phyloP scores from a whole-genome alignment of 2,113 vertebrate species.

The Apteryx mantelli region DNA sequence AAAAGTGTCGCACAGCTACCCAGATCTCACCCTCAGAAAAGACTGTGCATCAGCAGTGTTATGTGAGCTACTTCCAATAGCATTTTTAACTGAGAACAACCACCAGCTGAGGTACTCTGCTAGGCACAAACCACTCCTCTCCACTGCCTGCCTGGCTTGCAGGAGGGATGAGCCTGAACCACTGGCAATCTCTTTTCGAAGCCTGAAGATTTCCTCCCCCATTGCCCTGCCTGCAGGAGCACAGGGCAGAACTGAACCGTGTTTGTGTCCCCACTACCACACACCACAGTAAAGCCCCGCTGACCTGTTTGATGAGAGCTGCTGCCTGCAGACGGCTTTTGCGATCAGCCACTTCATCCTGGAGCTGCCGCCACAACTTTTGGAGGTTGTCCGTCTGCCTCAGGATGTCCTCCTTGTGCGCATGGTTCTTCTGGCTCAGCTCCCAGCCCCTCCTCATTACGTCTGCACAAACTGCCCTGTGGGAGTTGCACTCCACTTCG shows the following conservation, averaged over 20 bases:
- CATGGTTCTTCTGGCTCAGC: slow-evolving; percentile 70
- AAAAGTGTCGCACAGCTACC: neutral
- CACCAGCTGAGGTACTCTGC: neutral
- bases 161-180: neutral
- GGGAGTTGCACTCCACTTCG: slow-evolving; percentile 82
- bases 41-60: neutral
- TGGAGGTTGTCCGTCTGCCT: slow-evolving; percentile 79
- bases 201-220: neutral
- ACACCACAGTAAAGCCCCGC: neutral
- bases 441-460: slow-evolving; percentile 80
- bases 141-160: neutral
- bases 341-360: slow-evolving; percentile 58
- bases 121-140: neutral
- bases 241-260: neutral
- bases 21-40: neutral
- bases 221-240: neutral
- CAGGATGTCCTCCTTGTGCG: slow-evolving; percentile 52
- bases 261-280: rapidly evolving
- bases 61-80: neutral
- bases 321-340: slow-evolving; percentile 81
- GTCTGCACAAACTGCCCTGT: slow-evolving; percentile 75
- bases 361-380: slow-evolving; percentile 82
- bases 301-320: slow-evolving; percentile 82
- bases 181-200: neutral
- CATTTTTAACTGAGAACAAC: neutral